Evolutionary conservation across 1,140 invertebrate species (phyloP).

Genomic region (Vanessa tameamea): DNA sequence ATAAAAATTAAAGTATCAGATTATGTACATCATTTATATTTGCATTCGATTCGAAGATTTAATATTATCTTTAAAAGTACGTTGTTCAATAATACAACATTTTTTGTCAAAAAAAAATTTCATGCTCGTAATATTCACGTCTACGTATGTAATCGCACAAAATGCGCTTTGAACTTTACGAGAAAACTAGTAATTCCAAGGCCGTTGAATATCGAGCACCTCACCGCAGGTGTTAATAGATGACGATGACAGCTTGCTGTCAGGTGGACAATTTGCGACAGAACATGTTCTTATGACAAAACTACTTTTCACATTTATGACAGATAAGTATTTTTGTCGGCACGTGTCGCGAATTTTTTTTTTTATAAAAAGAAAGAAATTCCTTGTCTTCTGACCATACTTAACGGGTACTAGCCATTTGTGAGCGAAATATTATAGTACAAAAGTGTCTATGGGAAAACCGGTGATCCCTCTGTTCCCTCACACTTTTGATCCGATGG

Average conservation of each 20-base stretch:
- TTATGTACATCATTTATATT: too few relatives aligned
- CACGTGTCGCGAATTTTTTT: conserved; percentile 9
- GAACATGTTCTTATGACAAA: conserved; percentile 37
- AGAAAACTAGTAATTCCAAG: conserved; percentile 38
- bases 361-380: not conserved
- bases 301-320: conserved; percentile 20
- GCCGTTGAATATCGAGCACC: conserved; percentile 35
- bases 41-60: too few relatives aligned
- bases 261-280: conserved; percentile 41
- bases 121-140: not conserved
- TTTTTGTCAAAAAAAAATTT: too few relatives aligned
- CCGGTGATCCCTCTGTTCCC: too few relatives aligned
- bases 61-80: too few relatives aligned
- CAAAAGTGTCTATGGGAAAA: too few relatives aligned
- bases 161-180: conserved; percentile 34
- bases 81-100: too few relatives aligned
- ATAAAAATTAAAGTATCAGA: too few relatives aligned
- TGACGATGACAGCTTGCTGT: conserved; percentile 47
- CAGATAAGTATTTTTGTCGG: conserved; percentile 18
- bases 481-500: too few relatives aligned
- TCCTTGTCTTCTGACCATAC: too few relatives aligned
- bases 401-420: too few relatives aligned
- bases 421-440: too few relatives aligned
- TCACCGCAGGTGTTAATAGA: conserved; percentile 40
- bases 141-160: not conserved